These are phyloP conservation scores for Cephus runcator DNA, from an alignment of 2,888 invertebrate genomes.

Conservation along the genomic window DNA sequence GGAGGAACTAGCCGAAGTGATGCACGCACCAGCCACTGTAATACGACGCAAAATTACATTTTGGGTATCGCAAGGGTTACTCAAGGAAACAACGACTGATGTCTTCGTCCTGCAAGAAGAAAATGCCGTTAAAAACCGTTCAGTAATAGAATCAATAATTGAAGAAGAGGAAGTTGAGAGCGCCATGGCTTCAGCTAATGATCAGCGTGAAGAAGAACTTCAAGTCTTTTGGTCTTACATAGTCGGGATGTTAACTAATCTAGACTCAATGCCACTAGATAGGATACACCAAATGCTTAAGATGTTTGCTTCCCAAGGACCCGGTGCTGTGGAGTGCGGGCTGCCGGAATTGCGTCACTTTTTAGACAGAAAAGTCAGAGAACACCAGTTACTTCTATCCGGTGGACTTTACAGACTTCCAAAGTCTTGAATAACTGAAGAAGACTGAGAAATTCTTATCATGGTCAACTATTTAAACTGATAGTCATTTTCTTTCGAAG, in stretches of 20 bases:
- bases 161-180: conserved; percentile 94
- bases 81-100: conserved; percentile 81
- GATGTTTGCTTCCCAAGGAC: conserved; percentile 95
- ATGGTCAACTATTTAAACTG: background rate
- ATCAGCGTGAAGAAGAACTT: conserved; percentile 92
- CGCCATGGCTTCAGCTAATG: conserved; percentile 93
- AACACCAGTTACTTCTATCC: conserved; percentile 85
- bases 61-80: conserved; percentile 93
- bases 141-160: conserved; percentile 74
- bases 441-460: background rate
- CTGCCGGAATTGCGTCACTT: conserved; percentile 89
- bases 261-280: conserved; percentile 90
- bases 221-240: conserved; percentile 98
- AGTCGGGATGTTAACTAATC: conserved; percentile 95
- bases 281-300: conserved; percentile 96
- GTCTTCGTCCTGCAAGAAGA: conserved; percentile 80
- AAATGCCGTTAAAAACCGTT: conserved; percentile 69
- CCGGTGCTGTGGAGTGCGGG: conserved; percentile 87
- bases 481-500: background rate
- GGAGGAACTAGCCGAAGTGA: conserved; percentile 84
- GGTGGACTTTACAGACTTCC: conserved; percentile 91
- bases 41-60: conserved; percentile 88
- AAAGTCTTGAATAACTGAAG: background rate
- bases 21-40: conserved; percentile 89
- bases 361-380: conserved; percentile 91